Evolutionary conservation across 2,113 vertebrate species (phyloP).

Genomic region (Grammomys surdaster): DNA sequence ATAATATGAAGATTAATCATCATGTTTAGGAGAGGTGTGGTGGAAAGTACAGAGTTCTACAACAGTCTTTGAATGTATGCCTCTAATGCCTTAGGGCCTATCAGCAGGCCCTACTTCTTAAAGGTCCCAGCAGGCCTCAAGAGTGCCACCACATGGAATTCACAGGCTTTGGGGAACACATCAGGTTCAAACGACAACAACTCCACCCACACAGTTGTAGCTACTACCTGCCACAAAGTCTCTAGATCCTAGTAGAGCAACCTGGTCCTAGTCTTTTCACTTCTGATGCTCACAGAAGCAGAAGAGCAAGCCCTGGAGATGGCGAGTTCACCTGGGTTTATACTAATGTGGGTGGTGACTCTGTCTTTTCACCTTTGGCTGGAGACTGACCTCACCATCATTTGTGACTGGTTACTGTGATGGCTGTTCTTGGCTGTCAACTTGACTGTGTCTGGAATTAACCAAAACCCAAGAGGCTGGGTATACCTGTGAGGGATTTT

Average conservation of each 20-base stretch:
- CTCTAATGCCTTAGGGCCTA: not conserved
- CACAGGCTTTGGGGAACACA: not conserved
- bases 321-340: not conserved
- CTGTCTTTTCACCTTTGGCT: not conserved
- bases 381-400: not conserved
- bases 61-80: too few relatives aligned
- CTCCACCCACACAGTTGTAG: too few relatives aligned
- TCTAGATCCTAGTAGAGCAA: not conserved
- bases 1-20: not conserved
- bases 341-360: too few relatives aligned
- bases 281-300: not conserved
- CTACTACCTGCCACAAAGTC: not conserved
- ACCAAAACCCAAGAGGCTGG: not conserved
- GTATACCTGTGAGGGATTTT: not conserved
- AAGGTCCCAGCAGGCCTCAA: not conserved
- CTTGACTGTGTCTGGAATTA: not conserved
- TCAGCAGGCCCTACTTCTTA: not conserved
- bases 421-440: not conserved
- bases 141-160: rapidly evolving
- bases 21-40: not conserved
- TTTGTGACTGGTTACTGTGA: not conserved
- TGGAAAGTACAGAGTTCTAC: not conserved
- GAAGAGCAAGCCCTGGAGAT: not conserved
- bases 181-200: not conserved
- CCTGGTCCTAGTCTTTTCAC: not conserved